phyloP scores from a whole-genome alignment of 2,797 vertebrate species.

The Falco rusticolus region DNA sequence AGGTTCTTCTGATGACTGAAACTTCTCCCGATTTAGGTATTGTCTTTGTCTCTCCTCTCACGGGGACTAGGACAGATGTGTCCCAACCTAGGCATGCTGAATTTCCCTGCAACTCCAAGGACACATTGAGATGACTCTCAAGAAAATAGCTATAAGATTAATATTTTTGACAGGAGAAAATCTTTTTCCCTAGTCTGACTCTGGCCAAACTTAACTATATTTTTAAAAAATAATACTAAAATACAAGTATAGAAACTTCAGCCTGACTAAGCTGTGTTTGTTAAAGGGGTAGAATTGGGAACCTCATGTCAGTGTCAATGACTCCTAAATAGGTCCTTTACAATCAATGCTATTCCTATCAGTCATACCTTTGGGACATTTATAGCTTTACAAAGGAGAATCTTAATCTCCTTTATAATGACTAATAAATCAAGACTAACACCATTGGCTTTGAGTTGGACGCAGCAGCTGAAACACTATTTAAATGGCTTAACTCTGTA shows the following conservation, averaged over 20 bases:
- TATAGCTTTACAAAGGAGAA: neutral
- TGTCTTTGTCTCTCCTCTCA: neutral
- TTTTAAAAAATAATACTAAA: neutral
- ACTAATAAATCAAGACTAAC: conserved; percentile 16
- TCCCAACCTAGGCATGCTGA: neutral
- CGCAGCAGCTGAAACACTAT: neutral
- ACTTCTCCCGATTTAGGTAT: neutral
- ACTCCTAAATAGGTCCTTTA: neutral
- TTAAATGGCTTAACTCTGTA: neutral
- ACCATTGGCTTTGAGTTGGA: neutral
- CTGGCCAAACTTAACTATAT: neutral
- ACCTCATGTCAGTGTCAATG: neutral
- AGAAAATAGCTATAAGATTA: neutral
- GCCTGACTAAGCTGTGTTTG: neutral
- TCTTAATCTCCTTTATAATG: neutral
- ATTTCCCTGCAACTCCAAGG: neutral
- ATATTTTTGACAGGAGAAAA: neutral
- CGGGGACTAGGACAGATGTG: neutral
- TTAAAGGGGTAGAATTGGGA: neutral
- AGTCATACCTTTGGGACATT: neutral
- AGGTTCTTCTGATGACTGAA: neutral
- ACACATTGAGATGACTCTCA: neutral
- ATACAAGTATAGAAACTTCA: neutral
- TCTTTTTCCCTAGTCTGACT: neutral
- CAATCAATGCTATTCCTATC: neutral